Evolutionary conservation across 2,888 invertebrate genomes (phyloP).

Genomic region (Microctonus hyperodae): DNA sequence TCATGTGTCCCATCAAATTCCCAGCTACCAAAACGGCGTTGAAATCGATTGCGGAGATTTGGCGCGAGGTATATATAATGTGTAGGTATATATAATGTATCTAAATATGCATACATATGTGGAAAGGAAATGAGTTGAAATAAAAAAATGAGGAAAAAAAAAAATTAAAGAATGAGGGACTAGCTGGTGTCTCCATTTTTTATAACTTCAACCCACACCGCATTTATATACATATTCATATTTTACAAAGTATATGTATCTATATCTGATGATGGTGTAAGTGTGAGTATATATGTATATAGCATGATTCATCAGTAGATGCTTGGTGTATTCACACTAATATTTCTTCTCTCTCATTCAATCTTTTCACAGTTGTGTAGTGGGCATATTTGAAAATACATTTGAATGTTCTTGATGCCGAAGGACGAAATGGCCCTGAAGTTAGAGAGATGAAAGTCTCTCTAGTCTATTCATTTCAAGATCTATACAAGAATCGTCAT

Average conservation of each 20-base stretch:
- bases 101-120: no score
- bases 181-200: background rate
- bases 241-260: no score
- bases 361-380: background rate
- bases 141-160: background rate
- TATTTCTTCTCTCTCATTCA: constrained; percentile 18
- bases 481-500: constrained; percentile 34
- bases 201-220: constrained; percentile 8
- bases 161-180: background rate
- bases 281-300: no score
- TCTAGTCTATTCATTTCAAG: constrained; percentile 22
- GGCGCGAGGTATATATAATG: constrained; percentile 14
- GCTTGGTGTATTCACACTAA: constrained; percentile 34
- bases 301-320: constrained; percentile 37
- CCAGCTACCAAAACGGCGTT: constrained; percentile 11
- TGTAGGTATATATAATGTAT: no score
- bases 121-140: background rate
- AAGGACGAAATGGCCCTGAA: constrained; percentile 25
- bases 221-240: constrained; percentile 10
- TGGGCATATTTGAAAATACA: no score
- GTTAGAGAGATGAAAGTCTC: constrained; percentile 19
- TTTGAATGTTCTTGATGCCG: constrained; percentile 13
- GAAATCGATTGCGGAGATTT: constrained; percentile 11
- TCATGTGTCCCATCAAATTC: constrained; percentile 13
- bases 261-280: no score